phyloP scores from a whole-genome alignment of 2,113 vertebrate species.

The Vidua macroura region DNA sequence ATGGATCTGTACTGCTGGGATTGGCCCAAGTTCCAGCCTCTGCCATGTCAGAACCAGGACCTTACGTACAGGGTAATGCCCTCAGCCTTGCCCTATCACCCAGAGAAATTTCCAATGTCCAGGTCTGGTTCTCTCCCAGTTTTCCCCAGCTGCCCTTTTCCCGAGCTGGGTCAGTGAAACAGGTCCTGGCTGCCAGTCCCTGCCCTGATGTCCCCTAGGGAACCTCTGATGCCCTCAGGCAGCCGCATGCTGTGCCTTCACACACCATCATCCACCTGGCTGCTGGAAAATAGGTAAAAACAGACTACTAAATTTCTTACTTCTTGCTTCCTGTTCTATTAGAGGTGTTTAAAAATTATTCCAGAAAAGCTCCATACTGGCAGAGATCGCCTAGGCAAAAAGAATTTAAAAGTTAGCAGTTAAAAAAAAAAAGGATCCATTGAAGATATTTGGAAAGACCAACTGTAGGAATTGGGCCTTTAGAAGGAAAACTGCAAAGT shows the following conservation, averaged over 20 bases:
- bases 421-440: background rate
- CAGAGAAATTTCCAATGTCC: rapidly evolving
- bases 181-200: background rate
- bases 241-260: background rate
- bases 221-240: background rate
- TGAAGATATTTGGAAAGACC: background rate
- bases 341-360: background rate
- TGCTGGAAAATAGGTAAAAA: background rate
- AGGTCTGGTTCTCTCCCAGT: background rate
- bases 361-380: background rate
- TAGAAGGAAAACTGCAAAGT: background rate
- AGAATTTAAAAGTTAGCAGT: background rate
- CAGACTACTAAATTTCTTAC: background rate
- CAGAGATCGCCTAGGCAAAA: background rate
- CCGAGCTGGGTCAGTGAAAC: background rate
- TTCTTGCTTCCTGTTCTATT: background rate
- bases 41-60: background rate
- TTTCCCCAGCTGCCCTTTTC: background rate
- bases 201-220: background rate
- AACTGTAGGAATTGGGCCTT: background rate
- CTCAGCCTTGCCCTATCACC: background rate
- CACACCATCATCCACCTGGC: background rate
- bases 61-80: background rate
- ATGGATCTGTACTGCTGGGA: background rate
- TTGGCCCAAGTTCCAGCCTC: background rate